Base-by-base conservation (phyloP, 2,797 vertebrate species). In the Scarus forsteni region DNA sequence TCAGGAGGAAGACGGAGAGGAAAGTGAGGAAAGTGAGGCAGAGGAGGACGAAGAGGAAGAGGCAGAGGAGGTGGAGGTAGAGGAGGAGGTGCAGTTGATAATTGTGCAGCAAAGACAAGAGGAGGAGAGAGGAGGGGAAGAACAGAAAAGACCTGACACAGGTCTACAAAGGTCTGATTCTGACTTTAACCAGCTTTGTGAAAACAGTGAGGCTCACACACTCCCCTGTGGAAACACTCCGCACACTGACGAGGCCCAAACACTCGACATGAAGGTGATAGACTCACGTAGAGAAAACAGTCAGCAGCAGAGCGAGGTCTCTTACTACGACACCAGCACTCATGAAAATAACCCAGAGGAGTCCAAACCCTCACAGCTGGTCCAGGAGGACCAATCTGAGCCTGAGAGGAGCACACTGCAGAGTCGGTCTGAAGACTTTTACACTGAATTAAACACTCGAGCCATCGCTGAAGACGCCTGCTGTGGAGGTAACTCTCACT, bases 81-180 rank as follows among this genome's bases (percentile, higher is more conserved):
- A 85, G 8, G 82, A 85, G 75, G 85, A 76, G 64, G 80, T 83
- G 42, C 68, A 74, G 58, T 44, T 83, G 43, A 57, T 48, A 10
- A 43, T 80, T 9, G 50, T 77, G 15, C 51, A 60, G 34, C 77
- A 79, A 40, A 77, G 44, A 58, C 50, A 50, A 19, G 79, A 76
- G 52, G 27, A 27, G 27, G 80, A 10, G 51, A 76, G 42, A 52
- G 48, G 35, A 69, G n/a, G 38, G 60, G 63, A 19, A 62, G 55
- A 4, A 1, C 51, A 38, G 8, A 36, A 48, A 10, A 16, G 19
- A 35, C 50, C 12, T 11, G 27, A 55, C 42, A 59, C 18, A 53
- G n/a, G 46, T 10, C 10, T 12, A 27, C 2, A 27, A 27, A 27
- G 27, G 2, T 39, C 6, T 58, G 55, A 64, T 38, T 55, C 49